phyloP scores from a whole-genome alignment of 2,888 invertebrate genomes.

The Idaea dimidiata region DNA sequence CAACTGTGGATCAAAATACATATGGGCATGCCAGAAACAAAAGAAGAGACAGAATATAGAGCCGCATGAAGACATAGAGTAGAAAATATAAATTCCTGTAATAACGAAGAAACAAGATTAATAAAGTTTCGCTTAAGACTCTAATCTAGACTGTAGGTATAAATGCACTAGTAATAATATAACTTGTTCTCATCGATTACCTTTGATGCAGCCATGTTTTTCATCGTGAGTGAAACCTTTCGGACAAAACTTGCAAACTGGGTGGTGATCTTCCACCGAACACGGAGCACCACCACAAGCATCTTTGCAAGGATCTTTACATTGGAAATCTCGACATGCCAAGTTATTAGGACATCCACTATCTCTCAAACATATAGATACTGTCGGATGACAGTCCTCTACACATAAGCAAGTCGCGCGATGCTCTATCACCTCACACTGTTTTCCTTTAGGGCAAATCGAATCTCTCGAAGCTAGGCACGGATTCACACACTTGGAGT shows the following conservation, averaged over 20 bases:
- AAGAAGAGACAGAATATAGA: conserved; percentile 66
- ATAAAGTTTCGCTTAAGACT: conserved; percentile 67
- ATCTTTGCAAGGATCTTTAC: conserved; percentile 93
- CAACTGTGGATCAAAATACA: conserved; percentile 73
- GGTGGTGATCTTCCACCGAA: conserved; percentile 96
- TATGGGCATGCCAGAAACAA: conserved; percentile 74
- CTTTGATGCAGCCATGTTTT: conserved; percentile 97
- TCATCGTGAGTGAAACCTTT: conserved; percentile 95
- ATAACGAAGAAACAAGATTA: conserved; percentile 79
- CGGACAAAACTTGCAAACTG: conserved; percentile 97
- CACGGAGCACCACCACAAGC: conserved; percentile 94
- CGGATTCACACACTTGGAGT: conserved; percentile 92
- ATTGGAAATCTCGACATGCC: conserved; percentile 93
- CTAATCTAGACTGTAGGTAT: conserved; percentile 51
- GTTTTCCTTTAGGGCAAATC: conserved; percentile 90
- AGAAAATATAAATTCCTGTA: conserved; percentile 79
- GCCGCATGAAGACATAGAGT: conserved; percentile 74
- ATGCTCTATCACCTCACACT: conserved; percentile 93
- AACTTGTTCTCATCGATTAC: conserved; percentile 82
- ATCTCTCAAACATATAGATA: conserved; percentile 94
- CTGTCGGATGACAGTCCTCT: conserved; percentile 91
- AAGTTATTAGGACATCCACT: conserved; percentile 92
- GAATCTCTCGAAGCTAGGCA: conserved; percentile 85
- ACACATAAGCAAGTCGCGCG: conserved; percentile 92
- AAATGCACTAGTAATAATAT: conserved; percentile 56